phyloP scores from a whole-genome alignment of 2,888 invertebrate genomes.

The Cyaniris semiargus region DNA sequence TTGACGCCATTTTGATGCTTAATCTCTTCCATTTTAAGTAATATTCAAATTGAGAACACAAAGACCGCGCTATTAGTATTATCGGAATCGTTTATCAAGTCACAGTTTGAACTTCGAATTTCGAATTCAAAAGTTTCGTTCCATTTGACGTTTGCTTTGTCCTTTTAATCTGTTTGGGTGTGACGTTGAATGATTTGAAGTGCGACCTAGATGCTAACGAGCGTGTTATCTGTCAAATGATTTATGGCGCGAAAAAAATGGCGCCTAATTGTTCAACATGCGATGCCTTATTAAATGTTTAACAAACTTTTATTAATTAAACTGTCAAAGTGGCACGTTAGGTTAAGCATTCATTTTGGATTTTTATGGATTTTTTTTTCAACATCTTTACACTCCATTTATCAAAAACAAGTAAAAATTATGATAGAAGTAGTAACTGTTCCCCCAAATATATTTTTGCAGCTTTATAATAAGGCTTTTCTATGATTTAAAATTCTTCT shows the following conservation, averaged over 20 bases:
- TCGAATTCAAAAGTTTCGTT: slow-evolving; percentile 21
- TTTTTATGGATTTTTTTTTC: neutral
- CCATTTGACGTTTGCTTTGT: slow-evolving; percentile 26
- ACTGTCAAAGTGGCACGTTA: neutral
- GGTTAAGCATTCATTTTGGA: neutral
- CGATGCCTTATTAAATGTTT: slow-evolving; percentile 26
- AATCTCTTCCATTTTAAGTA: neutral
- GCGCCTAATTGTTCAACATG: slow-evolving; percentile 47
- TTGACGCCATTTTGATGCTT: neutral
- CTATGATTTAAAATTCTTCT: neutral
- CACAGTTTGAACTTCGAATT: slow-evolving; percentile 19
- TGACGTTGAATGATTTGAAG: slow-evolving; percentile 45
- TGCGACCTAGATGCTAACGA: slow-evolving; percentile 49
- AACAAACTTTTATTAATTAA: slow-evolving; percentile 17
- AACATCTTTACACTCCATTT: neutral
- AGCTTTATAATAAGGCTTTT: neutral
- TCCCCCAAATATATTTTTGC: neutral
- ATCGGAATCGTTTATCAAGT: slow-evolving; percentile 13
- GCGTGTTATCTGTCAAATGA: slow-evolving; percentile 44
- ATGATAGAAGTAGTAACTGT: neutral
- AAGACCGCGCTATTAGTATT: slow-evolving; percentile 7
- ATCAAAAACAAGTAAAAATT: too few species aligned
- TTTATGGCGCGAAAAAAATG: slow-evolving; percentile 48
- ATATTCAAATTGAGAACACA: neutral
- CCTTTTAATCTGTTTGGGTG: slow-evolving; percentile 30